Base-by-base conservation (phyloP, 2,113 vertebrate species). In the Chaetodon auriga region DNA sequence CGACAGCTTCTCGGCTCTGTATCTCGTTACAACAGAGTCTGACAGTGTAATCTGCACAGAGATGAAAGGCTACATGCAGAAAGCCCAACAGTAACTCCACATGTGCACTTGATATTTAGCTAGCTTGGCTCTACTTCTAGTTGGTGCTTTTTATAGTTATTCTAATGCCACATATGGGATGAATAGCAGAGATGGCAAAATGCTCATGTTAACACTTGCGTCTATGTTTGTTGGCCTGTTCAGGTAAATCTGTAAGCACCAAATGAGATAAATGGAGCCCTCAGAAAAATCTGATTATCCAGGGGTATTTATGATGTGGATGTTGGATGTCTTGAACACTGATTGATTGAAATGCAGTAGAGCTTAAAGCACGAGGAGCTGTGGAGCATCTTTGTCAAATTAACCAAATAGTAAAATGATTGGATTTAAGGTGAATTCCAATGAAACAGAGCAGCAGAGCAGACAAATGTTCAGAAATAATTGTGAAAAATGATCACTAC, bases 21-120 rank as follows among this genome's bases (percentile, higher is more conserved):
- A 49, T 75, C 43, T 70, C 53, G 12, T 78, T 78, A 74, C 25
- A 65, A 45, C 74, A 65, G 43, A 46, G 35, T 81, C 62, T 69
- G 36, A 65, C 10, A 5, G n/a, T 58, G 65, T 72, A 75, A 84
- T 87, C 43, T 66, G 53, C 61, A 77, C 76, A 78, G 68, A 87
- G 70, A 69, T 25, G 9, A 48, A 53, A 80, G 14, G 45, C 65
- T 66, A 2, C 10, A 71, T 70, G 65, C 69, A 73, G 43, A 54
- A 54, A 21, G 49, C 5, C 57, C 19, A 7, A 53, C 19, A n/a
- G 14, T 14, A 51, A 35, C 57, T 36, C 41, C 14, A 48, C 13
- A 30, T 45, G 36, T 38, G 53, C 16, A 45, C 45, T 66, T 13
- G 54, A 58, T 72, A 68, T 75, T 60, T 53, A 76, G 23, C 23